phyloP scores from a whole-genome alignment of 2,888 invertebrate species.

The Horisme vitalbata region DNA sequence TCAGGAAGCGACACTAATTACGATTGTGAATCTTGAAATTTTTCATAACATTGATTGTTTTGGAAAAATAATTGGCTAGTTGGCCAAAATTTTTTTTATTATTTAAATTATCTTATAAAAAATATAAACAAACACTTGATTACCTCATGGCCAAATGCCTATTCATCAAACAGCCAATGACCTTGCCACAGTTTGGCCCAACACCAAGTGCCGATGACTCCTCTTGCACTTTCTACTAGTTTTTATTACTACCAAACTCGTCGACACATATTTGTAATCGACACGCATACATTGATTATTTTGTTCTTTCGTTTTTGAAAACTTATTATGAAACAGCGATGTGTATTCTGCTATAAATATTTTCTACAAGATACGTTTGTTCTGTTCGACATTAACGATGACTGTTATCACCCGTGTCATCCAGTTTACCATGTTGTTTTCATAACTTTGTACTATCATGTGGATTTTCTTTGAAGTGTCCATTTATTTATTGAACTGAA shows the following conservation, averaged over 20 bases:
- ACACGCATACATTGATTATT: conserved; percentile 42
- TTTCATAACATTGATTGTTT: conserved; percentile 12
- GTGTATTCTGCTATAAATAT: conserved; percentile 19
- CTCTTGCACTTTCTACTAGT: conserved; percentile 72
- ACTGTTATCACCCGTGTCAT: conserved; percentile 43
- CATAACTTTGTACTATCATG: conserved; percentile 40
- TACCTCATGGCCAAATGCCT: conserved; percentile 62
- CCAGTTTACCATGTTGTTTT: conserved; percentile 46
- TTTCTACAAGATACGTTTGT: conserved; percentile 14
- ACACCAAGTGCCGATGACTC: conserved; percentile 75
- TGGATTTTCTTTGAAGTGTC: conserved; percentile 32
- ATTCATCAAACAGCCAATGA: conserved; percentile 71
- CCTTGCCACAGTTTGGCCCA: conserved; percentile 77
- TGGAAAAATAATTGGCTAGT: conserved; percentile 2
- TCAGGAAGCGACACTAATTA: conserved; percentile 23
- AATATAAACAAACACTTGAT: conserved; percentile 73
- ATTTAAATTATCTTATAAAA: conserved; percentile 49
- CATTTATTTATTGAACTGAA: conserved; percentile 8
- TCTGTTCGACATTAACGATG: conserved; percentile 37
- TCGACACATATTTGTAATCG: conserved; percentile 31
- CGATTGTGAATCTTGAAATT: conserved; percentile 9
- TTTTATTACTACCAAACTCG: conserved; percentile 52
- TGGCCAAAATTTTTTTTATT: too few species aligned
- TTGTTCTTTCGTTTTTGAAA: conserved; percentile 24
- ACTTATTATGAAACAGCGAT: conserved; percentile 26